Evolutionary conservation across 2,797 vertebrate species (phyloP).

Genomic region (Pseudomugil gertrudae): DNA sequence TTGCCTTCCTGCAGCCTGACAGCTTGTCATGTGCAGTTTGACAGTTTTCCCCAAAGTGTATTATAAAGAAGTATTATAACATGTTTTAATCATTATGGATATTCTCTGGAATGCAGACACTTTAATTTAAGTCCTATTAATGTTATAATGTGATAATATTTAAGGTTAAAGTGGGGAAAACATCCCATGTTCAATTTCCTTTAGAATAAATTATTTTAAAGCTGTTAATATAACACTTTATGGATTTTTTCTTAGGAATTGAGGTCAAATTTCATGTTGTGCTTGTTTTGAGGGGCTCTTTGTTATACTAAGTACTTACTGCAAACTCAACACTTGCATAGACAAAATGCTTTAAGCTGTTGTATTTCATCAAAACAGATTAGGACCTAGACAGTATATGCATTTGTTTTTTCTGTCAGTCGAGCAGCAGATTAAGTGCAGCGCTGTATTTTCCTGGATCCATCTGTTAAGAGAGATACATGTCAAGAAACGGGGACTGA

Average conservation of each 20-base stretch:
- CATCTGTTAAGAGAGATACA: constrained; percentile 71
- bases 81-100: constrained; percentile 3
- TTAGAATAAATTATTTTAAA: not conserved
- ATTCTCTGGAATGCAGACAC: constrained; percentile 11
- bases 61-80: constrained; percentile 15
- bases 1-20: constrained; percentile 21
- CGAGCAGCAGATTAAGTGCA: constrained; percentile 74
- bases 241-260: not conserved
- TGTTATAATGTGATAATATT: not conserved
- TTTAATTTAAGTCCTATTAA: not conserved
- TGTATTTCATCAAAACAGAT: constrained; percentile 56
- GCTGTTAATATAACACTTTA: not conserved
- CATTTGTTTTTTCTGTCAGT: constrained; percentile 42
- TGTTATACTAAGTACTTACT: constrained; percentile 27
- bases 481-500: constrained; percentile 25
- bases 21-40: constrained; percentile 27
- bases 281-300: constrained; percentile 26
- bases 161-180: no score
- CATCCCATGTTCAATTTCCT: not conserved
- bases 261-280: not conserved
- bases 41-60: constrained; percentile 23
- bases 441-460: constrained; percentile 72
- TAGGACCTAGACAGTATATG: constrained; percentile 38
- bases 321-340: not conserved
- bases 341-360: constrained; percentile 24